phyloP scores from a whole-genome alignment of 1,140 invertebrate genomes.

The Cephus cinctus region DNA sequence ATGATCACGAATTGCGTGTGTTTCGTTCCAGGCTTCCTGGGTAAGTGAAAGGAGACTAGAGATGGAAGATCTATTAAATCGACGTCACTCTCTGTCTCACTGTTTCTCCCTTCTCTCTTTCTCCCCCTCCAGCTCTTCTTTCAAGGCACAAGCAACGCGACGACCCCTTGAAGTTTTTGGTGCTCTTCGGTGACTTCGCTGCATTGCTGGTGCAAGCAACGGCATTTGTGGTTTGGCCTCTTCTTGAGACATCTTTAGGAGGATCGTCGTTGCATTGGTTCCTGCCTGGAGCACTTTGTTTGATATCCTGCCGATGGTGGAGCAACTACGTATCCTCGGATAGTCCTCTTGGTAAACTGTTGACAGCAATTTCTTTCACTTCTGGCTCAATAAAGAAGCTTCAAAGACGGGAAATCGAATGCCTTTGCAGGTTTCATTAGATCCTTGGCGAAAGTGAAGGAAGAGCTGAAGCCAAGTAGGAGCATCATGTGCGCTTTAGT shows the following conservation, averaged over 20 bases:
- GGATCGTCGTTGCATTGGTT: slow-evolving; percentile 60
- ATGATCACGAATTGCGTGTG: slow-evolving; percentile 89
- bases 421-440: slow-evolving; percentile 53
- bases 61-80: too few relatives aligned
- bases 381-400: too few relatives aligned
- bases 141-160: slow-evolving; percentile 46
- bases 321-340: slow-evolving; percentile 73
- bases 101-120: too few relatives aligned
- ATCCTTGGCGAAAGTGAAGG: slow-evolving; percentile 57
- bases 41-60: slow-evolving; percentile 47
- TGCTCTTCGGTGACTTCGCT: slow-evolving; percentile 50
- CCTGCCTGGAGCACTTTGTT: slow-evolving; percentile 65
- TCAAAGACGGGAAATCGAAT: background rate
- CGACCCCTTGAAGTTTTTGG: slow-evolving; percentile 8
- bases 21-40: slow-evolving; percentile 74
- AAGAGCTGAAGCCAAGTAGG: slow-evolving; percentile 62
- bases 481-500: slow-evolving; percentile 71
- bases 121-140: slow-evolving; percentile 55
- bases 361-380: too few relatives aligned
- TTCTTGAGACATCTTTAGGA: too few relatives aligned
- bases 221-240: slow-evolving; percentile 68
- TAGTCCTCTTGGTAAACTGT: slow-evolving; percentile 54
- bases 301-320: slow-evolving; percentile 84
- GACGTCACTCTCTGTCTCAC: too few relatives aligned
- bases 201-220: slow-evolving; percentile 62